phyloP scores from a whole-genome alignment of 2,888 invertebrate genomes.

The Polyommatus icarus region DNA sequence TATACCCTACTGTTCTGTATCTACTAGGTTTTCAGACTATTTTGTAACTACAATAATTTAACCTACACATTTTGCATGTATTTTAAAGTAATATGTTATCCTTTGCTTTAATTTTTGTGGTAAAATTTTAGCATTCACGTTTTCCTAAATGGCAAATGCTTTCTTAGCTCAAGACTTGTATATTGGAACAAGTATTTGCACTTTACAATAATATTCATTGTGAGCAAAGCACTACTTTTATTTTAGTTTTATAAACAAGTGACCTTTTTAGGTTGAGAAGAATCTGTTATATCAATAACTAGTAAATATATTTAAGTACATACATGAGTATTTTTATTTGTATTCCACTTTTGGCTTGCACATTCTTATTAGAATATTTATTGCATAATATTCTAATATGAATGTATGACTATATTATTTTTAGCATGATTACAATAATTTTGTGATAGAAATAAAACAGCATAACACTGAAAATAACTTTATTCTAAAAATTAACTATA shows the following conservation, averaged over 20 bases:
- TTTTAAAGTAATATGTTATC: neutral
- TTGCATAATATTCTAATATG: too few species aligned
- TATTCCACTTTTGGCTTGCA: too few species aligned
- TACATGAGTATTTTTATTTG: neutral
- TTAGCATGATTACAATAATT: too few species aligned
- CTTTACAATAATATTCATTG: neutral
- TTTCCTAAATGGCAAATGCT: neutral
- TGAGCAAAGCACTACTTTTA: neutral
- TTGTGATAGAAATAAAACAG: slow-evolving; percentile 54
- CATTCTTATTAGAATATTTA: too few species aligned
- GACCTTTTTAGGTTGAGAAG: slow-evolving; percentile 30
- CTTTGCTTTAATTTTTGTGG: neutral
- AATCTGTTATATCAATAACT: slow-evolving; percentile 29
- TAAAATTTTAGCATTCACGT: neutral
- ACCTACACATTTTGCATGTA: neutral
- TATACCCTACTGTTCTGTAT: neutral
- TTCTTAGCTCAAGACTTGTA: neutral
- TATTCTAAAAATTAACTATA: slow-evolving; percentile 60
- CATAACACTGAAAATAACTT: slow-evolving; percentile 75
- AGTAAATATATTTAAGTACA: slow-evolving; percentile 26
- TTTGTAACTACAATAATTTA: neutral
- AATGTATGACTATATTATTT: too few species aligned
- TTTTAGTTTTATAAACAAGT: slow-evolving; percentile 11
- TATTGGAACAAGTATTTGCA: slow-evolving; percentile 3
- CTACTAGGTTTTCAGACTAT: neutral